These are phyloP conservation scores for Peromyscus aztecus DNA, from an alignment of 2,797 vertebrate genomes.

Conservation along the genomic window DNA sequence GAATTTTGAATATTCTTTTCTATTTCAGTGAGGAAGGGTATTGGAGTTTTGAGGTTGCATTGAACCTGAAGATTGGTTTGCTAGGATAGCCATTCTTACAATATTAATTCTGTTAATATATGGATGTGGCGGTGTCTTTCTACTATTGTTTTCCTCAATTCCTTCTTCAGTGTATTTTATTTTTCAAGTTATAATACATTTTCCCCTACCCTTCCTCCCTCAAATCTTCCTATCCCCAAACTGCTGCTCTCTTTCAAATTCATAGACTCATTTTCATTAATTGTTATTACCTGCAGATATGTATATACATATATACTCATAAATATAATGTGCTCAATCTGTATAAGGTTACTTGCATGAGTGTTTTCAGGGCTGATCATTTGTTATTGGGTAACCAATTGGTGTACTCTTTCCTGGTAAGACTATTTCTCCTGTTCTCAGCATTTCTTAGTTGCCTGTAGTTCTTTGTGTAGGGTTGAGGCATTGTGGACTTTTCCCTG, in stretches of 20 bases:
- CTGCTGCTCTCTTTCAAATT: background rate
- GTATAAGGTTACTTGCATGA: background rate
- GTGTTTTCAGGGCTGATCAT: background rate
- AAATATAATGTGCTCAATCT: background rate
- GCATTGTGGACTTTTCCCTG: background rate
- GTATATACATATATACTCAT: background rate
- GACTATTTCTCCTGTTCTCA: background rate
- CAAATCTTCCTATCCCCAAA: background rate
- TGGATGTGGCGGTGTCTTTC: background rate
- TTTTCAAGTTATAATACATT: background rate
- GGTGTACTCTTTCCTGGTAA: background rate
- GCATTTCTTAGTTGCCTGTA: background rate
- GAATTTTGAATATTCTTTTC: background rate
- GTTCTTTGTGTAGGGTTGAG: background rate
- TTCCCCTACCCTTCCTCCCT: background rate
- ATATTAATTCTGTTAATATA: background rate
- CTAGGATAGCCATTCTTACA: background rate
- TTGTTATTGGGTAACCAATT: background rate
- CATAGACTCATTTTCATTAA: background rate
- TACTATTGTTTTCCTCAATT: background rate
- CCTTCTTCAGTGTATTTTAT: background rate
- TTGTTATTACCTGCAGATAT: background rate
- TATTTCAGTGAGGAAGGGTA: background rate
- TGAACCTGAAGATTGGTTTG: background rate
- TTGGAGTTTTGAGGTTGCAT: background rate